These are phyloP conservation scores for Masticophis lateralis DNA, from an alignment of 2,797 vertebrate species.

Conservation along the genomic window DNA sequence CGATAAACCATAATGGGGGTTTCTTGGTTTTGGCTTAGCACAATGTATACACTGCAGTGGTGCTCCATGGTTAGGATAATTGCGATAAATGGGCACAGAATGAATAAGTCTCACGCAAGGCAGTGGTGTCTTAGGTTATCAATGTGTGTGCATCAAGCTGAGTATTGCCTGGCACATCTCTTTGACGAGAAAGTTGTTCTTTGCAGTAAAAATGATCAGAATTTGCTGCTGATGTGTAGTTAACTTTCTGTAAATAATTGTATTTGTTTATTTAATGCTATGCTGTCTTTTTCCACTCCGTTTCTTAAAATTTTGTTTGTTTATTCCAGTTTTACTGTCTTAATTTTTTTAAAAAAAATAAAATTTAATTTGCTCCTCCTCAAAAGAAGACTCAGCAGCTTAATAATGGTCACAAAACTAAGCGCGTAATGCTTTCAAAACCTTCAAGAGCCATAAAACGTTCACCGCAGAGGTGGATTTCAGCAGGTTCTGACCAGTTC, in stretches of 20 bases:
- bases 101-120: background rate
- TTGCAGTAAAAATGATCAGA: slow-evolving; percentile 9
- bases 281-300: background rate
- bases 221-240: slow-evolving; percentile 7
- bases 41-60: background rate
- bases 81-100: too few relatives aligned
- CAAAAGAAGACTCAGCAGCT: slow-evolving; percentile 21
- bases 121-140: background rate
- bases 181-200: background rate
- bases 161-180: background rate
- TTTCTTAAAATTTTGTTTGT: slow-evolving; percentile 8
- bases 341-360: background rate
- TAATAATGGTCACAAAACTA: background rate
- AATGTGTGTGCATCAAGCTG: background rate
- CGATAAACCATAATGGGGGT: background rate
- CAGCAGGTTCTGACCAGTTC: too few relatives aligned
- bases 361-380: slow-evolving; percentile 36
- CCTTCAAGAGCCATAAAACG: background rate
- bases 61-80: background rate
- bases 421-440: background rate
- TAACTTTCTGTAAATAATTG: slow-evolving; percentile 25
- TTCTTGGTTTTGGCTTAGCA: background rate
- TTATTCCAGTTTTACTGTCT: slow-evolving; percentile 12
- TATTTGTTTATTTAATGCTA: slow-evolving; percentile 17
- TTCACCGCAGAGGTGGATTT: background rate